Evolutionary conservation across 2,113 vertebrate species (phyloP), one percentile per base, ranked within the genome.

Genomic region (Picathartes gymnocephalus): DNA sequence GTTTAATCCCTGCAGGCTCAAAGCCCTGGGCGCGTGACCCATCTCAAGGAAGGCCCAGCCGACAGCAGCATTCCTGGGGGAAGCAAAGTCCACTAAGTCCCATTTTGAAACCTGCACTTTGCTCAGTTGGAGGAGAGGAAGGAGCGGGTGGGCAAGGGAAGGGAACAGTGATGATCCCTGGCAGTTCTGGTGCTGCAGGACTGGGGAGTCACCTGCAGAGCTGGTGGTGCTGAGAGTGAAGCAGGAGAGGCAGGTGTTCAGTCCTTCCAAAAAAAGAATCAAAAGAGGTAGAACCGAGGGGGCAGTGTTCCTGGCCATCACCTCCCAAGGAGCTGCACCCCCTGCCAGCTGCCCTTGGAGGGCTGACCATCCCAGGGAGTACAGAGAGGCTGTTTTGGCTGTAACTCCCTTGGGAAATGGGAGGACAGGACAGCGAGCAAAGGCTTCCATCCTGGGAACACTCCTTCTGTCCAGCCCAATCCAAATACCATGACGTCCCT

Each of bases 51-150:
- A 89, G 80, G 86, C 81, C 51, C n/a, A 2, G 37, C 88, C 14
- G 7, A 23, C 60, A n/a, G 24, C 1, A 0, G 90, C 85, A 86
- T 94, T 95, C 81, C 85, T 69, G 42, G 8, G 56, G 62, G 50
- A 92, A 85, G 42, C 94, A 95, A 97, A 95, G 95, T 94, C 92
- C 94, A 0, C 73, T 4, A 13, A 66, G 83, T 7, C 42, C 50
- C 66, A 3, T 94, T 73, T 80, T 56, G 94, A 82, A 96, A 95
- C 88, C 64, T 65, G 95, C 90, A 54, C 94, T 96, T 96, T 94
- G 94, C 64, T 86, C 95, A 5, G 33, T 9, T 6, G 35, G 65
- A 61, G 50, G 30, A 47, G 35, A 77, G 42, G 19, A 87, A 31
- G 54, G 45, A 69, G 45, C 0, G 3, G 45, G 21, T 21, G 58